Evolutionary conservation across 2,797 vertebrate species (phyloP).

Genomic region (Threskiornis aethiopicus): DNA sequence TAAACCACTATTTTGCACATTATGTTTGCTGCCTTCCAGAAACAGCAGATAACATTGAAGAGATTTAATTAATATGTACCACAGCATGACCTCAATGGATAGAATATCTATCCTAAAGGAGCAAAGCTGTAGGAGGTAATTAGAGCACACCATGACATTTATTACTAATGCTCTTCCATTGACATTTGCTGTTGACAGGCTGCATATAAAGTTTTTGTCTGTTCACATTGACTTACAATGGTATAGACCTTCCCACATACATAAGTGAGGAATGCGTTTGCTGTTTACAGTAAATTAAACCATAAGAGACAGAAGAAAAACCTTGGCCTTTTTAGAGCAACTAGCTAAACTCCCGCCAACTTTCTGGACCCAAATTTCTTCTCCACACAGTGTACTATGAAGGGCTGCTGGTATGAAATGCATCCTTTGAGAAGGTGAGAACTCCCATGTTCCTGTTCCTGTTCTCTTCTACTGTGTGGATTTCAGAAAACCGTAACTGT

Average conservation of each 20-base stretch:
- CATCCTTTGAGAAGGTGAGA: background rate
- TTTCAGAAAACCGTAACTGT: background rate
- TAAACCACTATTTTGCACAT: slow-evolving; percentile 27
- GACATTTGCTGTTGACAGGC: slow-evolving; percentile 61
- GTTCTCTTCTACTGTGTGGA: background rate
- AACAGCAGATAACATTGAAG: slow-evolving; percentile 46
- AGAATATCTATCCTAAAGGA: slow-evolving; percentile 43
- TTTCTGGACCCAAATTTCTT: background rate
- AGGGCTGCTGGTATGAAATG: background rate
- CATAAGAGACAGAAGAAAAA: background rate
- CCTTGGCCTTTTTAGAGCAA: background rate
- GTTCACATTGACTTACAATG: slow-evolving; percentile 8
- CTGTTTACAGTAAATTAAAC: slow-evolving; percentile 36
- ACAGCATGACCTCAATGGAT: slow-evolving; percentile 37
- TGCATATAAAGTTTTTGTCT: slow-evolving; percentile 55
- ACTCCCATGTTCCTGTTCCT: background rate
- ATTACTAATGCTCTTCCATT: slow-evolving; percentile 58
- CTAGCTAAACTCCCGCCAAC: background rate
- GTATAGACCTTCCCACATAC: background rate
- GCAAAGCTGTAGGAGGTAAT: slow-evolving; percentile 46
- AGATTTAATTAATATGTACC: slow-evolving; percentile 64
- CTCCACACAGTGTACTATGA: background rate
- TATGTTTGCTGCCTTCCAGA: slow-evolving; percentile 41
- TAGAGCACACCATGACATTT: slow-evolving; percentile 57
- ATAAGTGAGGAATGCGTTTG: background rate